Percentiles rank a stretch among this genome's conserved stretches.
phyloP scores from a whole-genome alignment of 2,113 vertebrate species.

The Symphodus melops region DNA sequence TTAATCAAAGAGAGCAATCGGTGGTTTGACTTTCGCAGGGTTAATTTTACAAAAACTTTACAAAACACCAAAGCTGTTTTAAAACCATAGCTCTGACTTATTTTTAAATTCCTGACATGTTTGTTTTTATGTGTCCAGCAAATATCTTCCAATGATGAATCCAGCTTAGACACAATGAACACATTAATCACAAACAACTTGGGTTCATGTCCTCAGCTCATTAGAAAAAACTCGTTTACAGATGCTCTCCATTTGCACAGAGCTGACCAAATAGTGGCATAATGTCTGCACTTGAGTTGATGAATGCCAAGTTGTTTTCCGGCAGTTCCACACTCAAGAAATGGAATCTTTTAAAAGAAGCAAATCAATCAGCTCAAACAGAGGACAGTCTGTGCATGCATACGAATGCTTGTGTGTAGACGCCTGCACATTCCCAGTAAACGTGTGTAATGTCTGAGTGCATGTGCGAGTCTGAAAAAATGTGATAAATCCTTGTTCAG shows the following conservation, averaged over 20 bases:
- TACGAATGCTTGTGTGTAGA: conserved; percentile 32
- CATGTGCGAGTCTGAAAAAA: conserved; percentile 68
- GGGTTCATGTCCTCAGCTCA: conserved; percentile 32
- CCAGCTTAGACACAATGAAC: conserved; percentile 27
- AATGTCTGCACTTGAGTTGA: conserved; percentile 58
- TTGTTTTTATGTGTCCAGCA: conserved; percentile 30
- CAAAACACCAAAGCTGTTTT: conserved; percentile 23
- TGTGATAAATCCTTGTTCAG: conserved; percentile 73
- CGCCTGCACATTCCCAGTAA: conserved; percentile 35
- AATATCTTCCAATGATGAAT: conserved; percentile 44
- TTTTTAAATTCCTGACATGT: conserved; percentile 36
- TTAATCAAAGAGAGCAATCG: conserved; percentile 61
- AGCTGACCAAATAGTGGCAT: conserved; percentile 42
- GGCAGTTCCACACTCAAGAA: conserved; percentile 18
- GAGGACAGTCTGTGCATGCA: conserved; percentile 39
- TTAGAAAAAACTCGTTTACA: conserved; percentile 51
- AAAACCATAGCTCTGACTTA: conserved; percentile 28
- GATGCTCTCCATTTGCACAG: conserved; percentile 29
- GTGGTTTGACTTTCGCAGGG: conserved; percentile 36
- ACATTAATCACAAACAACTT: conserved; percentile 45
- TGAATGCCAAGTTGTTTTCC: conserved; percentile 58
- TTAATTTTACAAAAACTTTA: conserved; percentile 4
- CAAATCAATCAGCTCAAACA: conserved; percentile 58
- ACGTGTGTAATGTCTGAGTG: conserved; percentile 44
- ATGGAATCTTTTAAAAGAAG: conserved; percentile 55